Evolutionary conservation across 2,888 invertebrate species (phyloP).

Genomic region (Dolichomitus sp.): DNA sequence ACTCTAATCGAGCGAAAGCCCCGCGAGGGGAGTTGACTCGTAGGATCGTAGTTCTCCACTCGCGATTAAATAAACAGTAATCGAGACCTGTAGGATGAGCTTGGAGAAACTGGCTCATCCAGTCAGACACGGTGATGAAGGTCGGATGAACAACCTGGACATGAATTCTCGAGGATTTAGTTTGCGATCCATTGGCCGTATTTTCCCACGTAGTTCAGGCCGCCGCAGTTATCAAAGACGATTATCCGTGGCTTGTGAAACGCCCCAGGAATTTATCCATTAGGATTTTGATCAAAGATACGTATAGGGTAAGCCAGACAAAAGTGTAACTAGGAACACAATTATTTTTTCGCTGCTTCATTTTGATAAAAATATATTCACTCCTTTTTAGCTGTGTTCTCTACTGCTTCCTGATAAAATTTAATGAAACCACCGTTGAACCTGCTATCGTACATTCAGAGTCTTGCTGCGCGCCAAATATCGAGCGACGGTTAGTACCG

Average conservation of each 20-base stretch:
- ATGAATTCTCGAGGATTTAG: conserved; percentile 14
- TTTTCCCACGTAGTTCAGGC: conserved; percentile 6
- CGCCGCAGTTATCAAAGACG: conserved; percentile 1
- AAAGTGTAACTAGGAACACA: not conserved
- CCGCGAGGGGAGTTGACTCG: conserved; percentile 23
- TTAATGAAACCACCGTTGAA: conserved; percentile 20
- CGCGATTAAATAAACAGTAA: conserved; percentile 41
- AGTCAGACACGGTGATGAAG: conserved; percentile 10
- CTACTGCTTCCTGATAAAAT: conserved; percentile 2
- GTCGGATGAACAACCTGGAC: not conserved
- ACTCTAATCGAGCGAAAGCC: conserved; percentile 49
- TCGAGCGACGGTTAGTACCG: not conserved
- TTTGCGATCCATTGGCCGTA: conserved; percentile 1
- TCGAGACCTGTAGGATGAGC: not conserved
- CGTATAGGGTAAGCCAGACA: not conserved
- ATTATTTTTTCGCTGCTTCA: conserved; percentile 44
- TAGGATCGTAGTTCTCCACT: conserved; percentile 26
- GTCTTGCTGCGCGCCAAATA: not conserved
- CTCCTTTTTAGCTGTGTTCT: not conserved
- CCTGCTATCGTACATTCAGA: conserved; percentile 1
- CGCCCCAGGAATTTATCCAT: not conserved
- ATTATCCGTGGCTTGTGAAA: conserved; percentile 4
- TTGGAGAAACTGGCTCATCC: conserved; percentile 11
- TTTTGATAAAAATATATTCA: conserved; percentile 21
- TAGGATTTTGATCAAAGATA: not conserved